Conservation (phyloP, 1,140 invertebrate genomes). For the Brachionus paranguensis region DNA sequence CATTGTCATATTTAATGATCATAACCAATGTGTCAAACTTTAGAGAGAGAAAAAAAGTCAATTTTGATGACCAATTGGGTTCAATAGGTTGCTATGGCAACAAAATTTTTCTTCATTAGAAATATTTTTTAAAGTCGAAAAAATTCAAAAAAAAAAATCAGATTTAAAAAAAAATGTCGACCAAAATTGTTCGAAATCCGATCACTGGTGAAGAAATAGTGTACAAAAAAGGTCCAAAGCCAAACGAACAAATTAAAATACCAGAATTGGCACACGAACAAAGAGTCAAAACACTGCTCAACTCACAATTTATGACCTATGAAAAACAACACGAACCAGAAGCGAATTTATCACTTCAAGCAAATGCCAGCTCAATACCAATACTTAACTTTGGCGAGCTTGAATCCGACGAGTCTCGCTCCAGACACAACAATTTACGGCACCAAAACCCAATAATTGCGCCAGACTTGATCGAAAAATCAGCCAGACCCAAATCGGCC, state of each 20-base stretch:
- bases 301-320: background rate
- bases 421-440: background rate
- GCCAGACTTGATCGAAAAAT: background rate
- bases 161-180: background rate
- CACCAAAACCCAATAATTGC: background rate
- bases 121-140: background rate
- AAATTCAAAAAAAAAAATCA: background rate
- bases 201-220: slow-evolving; percentile 32
- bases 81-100: background rate
- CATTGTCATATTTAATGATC: background rate
- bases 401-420: background rate
- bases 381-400: background rate
- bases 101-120: background rate
- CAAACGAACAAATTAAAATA: background rate
- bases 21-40: background rate
- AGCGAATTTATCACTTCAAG: background rate
- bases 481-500: background rate
- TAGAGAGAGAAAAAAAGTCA: background rate
- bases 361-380: slow-evolving; percentile 34
- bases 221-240: slow-evolving; percentile 1
- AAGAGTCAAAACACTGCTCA: background rate
- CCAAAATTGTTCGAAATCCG: slow-evolving; percentile 33
- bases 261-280: background rate
- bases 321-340: background rate
- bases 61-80: background rate